Base-by-base conservation (phyloP, 1,140 invertebrate genomes). In the Drosophila kanapiae region DNA sequence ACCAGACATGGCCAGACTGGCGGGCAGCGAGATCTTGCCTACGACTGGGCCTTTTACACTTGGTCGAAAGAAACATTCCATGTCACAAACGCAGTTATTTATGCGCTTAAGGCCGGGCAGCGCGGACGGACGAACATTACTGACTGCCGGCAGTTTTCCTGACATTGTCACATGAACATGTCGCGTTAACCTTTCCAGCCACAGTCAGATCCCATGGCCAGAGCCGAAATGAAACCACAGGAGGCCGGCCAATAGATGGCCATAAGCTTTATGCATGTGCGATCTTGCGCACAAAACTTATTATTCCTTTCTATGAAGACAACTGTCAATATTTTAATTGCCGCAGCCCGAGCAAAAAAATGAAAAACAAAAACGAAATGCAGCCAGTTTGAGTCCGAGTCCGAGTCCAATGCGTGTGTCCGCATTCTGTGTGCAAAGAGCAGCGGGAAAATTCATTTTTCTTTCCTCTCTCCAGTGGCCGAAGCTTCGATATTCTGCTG, bases 301-400 rank as follows among this genome's bases (percentile, higher is more conserved):
- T 88, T 88, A 88, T 88, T 88, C 75, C 67, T 42, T 49, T 59
- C 78, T 81, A 79, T 85, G 67, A 80, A 63, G 80, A 82, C 54
- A 90, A 90, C 85, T 90, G 85, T 85, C 85, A 90, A 90, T 90
- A 90, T 90, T 90, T 90, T 90, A 90, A 90, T 90, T 90, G 85
- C 85, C 60, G 80, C 68, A 47, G 51, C 67, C 67, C 71, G 35
- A 1, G 67, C 43, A 38, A 18, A 57, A 57, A 69, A 53, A 45
- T 62, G 60, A 78, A 80, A 63, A 59, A 45, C 6, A 47, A 48
- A 68, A 80, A 77, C 33, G 4, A 77, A 74, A 40, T 48, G 45
- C 56, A 87, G 83, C 85, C 78, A 64, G 78, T 81, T 71, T 48
- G 47, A 38, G 65, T 79, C 69, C 64, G 53, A 62, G 54, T 70